Evolutionary conservation across 2,113 vertebrate species (phyloP), one percentile per base, ranked within the genome.

Genomic region (Castor canadensis): DNA sequence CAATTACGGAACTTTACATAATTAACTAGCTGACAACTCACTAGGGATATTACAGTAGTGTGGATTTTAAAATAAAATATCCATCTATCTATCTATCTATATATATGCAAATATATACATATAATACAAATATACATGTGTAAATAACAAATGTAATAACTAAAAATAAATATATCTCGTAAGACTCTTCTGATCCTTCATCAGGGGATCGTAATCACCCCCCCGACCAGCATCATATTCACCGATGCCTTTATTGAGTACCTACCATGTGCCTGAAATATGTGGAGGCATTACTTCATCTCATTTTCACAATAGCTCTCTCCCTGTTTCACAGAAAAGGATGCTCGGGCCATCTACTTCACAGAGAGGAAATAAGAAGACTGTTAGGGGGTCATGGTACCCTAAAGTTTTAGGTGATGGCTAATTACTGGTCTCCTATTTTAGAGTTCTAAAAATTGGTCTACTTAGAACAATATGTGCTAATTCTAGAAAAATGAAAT

Each of bases 21-120:
- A 90, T 64, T 91, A 73, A 71, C 93, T 87, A 79, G 22, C 86
- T 80, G 87, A 58, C 84, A 89, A 75, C 66, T 76, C 38, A 58
- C 17, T 5, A 4, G 47, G n/a, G 76, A 72, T 56, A 82, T 26
- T 76, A n/a, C 13, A 35, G 43, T 9, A 45, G 54, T 38, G 20
- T 73, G 40, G 60, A 35, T 79, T 86, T 83, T 58, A 91, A 93
- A 76, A 40, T 69, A 54, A 84, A 73, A 85, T 75, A 32, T 81
- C 38, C n/a, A n/a, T n/a, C n/a, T n/a, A n/a, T n/a, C n/a, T n/a
- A n/a, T n/a, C n/a, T n/a, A n/a, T n/a, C n/a, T n/a, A n/a, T n/a
- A 9, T 24, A 9, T 40, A 47, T 47, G 54, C 13, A 79, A 40
- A 73, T 81, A 67, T 47, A 40, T 28, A 19, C 24, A n/a, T n/a